These are phyloP conservation scores for Hormiphora californensis DNA, from an alignment of 37 sponge, comb jelly and placozoan genomes.

Conservation along the genomic window DNA sequence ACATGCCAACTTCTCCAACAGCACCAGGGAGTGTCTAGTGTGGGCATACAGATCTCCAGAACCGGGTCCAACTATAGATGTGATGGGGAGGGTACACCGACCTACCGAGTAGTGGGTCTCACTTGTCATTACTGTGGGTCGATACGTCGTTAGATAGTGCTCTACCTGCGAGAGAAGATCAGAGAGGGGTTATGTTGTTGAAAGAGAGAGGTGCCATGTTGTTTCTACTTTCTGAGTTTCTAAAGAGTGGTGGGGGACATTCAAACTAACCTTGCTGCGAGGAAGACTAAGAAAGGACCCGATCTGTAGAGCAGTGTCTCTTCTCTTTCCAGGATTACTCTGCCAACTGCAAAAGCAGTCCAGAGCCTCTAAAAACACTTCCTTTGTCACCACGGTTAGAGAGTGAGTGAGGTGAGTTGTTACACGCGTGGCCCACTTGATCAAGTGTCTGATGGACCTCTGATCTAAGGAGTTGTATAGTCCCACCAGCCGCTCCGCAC, in stretches of 20 bases:
- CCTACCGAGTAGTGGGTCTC: slow-evolving; percentile 23
- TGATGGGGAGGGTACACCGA: background rate
- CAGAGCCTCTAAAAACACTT: slow-evolving; percentile 28
- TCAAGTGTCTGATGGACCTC: background rate
- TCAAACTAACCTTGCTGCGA: background rate
- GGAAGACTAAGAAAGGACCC: slow-evolving; percentile 19
- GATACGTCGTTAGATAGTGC: background rate
- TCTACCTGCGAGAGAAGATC: no score
- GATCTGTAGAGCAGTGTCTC: background rate
- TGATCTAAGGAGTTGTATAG: slow-evolving; percentile 6
- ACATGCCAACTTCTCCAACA: slow-evolving; percentile 75
- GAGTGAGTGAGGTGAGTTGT: background rate
- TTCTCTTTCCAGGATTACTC: background rate
- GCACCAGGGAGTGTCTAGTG: slow-evolving; percentile 68
- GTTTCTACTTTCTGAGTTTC: no score
- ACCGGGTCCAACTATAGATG: no score
- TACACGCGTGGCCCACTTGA: background rate
- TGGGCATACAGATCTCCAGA: slow-evolving; percentile 59
- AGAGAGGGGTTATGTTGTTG: no score
- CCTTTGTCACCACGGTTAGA: slow-evolving; percentile 20
- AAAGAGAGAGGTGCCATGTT: no score
- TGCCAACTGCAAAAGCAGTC: slow-evolving; percentile 48
- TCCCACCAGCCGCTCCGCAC: background rate
- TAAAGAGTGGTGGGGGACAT: no score
- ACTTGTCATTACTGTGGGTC: background rate